Base-by-base conservation (phyloP, 2,113 vertebrate species). In the Sander lucioperca region DNA sequence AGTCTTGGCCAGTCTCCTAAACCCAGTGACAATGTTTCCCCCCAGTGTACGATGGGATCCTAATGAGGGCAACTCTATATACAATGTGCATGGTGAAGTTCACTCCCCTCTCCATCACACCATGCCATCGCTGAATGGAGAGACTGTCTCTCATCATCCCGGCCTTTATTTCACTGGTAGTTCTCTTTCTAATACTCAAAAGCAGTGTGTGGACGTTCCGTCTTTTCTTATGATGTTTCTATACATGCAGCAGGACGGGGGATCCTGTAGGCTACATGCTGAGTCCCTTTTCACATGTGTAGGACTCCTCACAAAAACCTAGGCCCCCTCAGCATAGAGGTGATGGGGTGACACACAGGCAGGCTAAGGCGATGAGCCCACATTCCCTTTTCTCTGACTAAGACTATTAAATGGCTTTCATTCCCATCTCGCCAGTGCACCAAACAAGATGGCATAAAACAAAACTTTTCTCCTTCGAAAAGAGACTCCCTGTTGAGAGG, bases 331-430 rank as follows among this genome's bases (percentile, higher is more conserved):
- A 66, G 81, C 79, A 86, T 23, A 65, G 91, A 93, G 93, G 91
- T 87, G 86, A 91, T 33, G 81, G 91, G 93, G 92, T 85, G 90
- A 89, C 68, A 78, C 61, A 47, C 82, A 78, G 77, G 75, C 75
- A 75, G 88, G 83, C 85, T 67, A 25, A 70, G 45, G 82, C 39
- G n/a, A 90, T 79, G 75, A 88, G 85, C 83, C 78, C 81, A 76
- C 89, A 89, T 90, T 89, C 87, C 79, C 82, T 75, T 92, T 90
- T 75, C 80, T 67, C 80, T 58, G 78, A 90, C 90, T 92, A 93
- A 92, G 86, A 90, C 93, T 91, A 89, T 94, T 95, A 93, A 93
- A 95, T 88, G 91, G 86, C 91, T 94, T 90, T 93, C 89, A 94
- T 91, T 93, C 86, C 81, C 67, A 80, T 87, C 71, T 79, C 64